These are phyloP conservation scores for Scrobipalpa costella DNA, from an alignment of 2,888 invertebrate genomes.

Conservation along the genomic window DNA sequence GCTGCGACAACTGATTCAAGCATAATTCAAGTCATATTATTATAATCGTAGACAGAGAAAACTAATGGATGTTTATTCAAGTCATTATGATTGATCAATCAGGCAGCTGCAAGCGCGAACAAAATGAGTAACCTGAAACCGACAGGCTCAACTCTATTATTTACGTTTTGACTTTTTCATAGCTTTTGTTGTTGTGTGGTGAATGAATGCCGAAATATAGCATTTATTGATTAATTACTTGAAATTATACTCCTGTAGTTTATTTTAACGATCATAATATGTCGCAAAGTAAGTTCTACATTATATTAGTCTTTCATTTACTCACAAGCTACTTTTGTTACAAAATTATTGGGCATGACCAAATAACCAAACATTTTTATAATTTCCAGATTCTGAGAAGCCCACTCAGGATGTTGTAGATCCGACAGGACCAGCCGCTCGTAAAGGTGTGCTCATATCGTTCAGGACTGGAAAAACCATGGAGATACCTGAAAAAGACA, in stretches of 20 bases:
- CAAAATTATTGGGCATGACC: not conserved
- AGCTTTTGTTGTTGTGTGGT: not conserved
- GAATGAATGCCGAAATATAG: not conserved
- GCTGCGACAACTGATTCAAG: not conserved
- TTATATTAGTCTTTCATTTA: not conserved
- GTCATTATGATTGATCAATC: slow-evolving; percentile 18
- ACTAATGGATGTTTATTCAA: too few species aligned
- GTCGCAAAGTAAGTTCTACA: slow-evolving; percentile 63
- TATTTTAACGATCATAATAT: slow-evolving; percentile 35
- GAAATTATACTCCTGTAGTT: not conserved
- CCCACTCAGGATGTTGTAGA: slow-evolving; percentile 80
- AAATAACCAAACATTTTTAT: not conserved
- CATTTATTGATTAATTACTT: not conserved
- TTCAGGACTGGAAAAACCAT: slow-evolving; percentile 91
- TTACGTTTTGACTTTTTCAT: slow-evolving; percentile 11
- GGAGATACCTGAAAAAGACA: slow-evolving; percentile 92
- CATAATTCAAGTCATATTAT: slow-evolving; percentile 5
- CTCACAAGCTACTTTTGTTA: not conserved
- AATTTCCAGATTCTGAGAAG: slow-evolving; percentile 66
- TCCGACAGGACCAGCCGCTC: slow-evolving; percentile 89
- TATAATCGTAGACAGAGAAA: too few species aligned
- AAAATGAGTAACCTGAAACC: not conserved
- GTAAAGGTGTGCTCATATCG: slow-evolving; percentile 90
- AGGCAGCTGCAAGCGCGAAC: not conserved
- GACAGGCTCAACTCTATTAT: not conserved